These are phyloP conservation scores for Notarius quadriscutis DNA, from an alignment of 2,113 vertebrate genomes.

Conservation along the genomic window DNA sequence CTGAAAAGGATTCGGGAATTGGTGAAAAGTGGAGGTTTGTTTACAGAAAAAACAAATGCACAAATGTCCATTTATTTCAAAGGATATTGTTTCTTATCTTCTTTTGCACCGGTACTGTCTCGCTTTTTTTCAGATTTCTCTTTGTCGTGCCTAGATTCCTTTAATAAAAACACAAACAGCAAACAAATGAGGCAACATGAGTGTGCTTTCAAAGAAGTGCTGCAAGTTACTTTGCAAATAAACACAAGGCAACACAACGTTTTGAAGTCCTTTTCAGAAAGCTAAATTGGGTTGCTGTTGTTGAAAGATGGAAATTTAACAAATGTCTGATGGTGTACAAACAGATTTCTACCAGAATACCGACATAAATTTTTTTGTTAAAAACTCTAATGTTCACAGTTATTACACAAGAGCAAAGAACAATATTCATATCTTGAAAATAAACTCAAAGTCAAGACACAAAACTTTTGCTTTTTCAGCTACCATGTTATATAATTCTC, in stretches of 20 bases:
- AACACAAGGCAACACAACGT: neutral
- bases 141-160: slow-evolving; percentile 89
- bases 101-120: slow-evolving; percentile 83
- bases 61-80: slow-evolving; percentile 65
- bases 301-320: no score
- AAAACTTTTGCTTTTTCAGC: no score
- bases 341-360: no score
- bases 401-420: no score
- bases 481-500: no score
- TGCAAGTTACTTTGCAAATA: slow-evolving; percentile 70
- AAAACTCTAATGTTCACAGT: no score
- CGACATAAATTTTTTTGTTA: no score
- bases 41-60: neutral
- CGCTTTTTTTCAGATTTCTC: slow-evolving; percentile 94
- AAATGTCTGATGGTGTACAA: no score
- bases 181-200: slow-evolving; percentile 46
- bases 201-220: neutral
- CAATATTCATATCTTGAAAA: no score
- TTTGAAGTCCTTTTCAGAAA: no score
- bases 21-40: neutral
- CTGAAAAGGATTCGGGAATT: neutral
- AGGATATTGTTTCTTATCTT: slow-evolving; percentile 98
- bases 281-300: no score
- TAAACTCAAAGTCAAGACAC: no score
- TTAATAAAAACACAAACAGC: slow-evolving; percentile 56